These are phyloP conservation scores for Odontocerum albicorne DNA, from an alignment of 2,888 invertebrate species.

Conservation along the genomic window DNA sequence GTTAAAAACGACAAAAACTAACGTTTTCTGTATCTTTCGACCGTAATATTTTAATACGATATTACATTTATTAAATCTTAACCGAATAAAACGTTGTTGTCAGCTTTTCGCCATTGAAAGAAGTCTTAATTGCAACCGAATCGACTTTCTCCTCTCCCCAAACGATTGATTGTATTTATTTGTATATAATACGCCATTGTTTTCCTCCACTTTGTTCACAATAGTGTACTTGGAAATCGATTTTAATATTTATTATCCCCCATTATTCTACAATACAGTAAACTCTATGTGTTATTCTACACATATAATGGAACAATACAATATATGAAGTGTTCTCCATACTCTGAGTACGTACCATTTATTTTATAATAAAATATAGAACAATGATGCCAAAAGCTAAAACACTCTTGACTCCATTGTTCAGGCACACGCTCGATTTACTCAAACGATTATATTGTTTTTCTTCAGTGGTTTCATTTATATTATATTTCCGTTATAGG, in stretches of 20 bases:
- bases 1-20: too few relatives aligned
- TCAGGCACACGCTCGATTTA: constrained; percentile 30
- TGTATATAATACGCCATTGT: constrained; percentile 2
- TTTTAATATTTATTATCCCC: constrained; percentile 16
- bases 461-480: too few relatives aligned
- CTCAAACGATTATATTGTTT: constrained; percentile 17
- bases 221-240: constrained; percentile 5
- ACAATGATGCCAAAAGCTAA: constrained; percentile 12
- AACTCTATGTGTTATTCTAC: constrained; percentile 2
- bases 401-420: constrained; percentile 33
- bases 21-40: too few relatives aligned
- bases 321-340: constrained; percentile 19
- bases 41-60: too few relatives aligned
- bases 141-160: constrained; percentile 1
- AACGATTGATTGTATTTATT: constrained; percentile 3
- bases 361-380: constrained; percentile 16
- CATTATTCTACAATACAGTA: constrained; percentile 1
- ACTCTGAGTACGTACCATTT: constrained; percentile 15
- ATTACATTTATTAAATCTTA: too few relatives aligned
- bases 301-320: constrained; percentile 23
- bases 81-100: too few relatives aligned
- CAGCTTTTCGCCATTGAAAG: too few relatives aligned
- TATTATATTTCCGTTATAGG: too few relatives aligned
- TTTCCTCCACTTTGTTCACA: neutral
- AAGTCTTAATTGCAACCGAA: constrained; percentile 8